These are phyloP conservation scores for Nettapus auritus DNA, from an alignment of 2,113 vertebrate species.

Conservation along the genomic window DNA sequence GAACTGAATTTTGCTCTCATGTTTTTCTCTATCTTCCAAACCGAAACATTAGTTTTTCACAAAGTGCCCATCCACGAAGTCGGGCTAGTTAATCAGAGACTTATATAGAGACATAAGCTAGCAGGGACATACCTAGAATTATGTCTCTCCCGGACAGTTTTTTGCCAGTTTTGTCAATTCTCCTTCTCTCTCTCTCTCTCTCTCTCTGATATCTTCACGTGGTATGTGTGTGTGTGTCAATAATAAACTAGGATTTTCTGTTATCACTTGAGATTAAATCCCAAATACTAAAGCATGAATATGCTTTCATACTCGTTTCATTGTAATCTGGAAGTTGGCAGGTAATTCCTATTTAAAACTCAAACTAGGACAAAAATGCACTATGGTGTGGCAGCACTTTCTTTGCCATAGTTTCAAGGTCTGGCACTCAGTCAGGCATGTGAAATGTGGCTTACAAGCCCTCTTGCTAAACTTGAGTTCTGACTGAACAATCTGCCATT, in stretches of 20 bases:
- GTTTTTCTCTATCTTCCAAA: neutral
- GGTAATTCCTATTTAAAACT: slow-evolving; percentile 1
- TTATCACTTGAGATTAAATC: neutral
- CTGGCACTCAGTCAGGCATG: neutral
- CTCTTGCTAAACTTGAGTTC: neutral
- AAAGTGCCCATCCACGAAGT: neutral
- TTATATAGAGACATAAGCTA: neutral
- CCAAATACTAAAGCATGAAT: neutral
- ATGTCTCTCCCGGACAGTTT: neutral
- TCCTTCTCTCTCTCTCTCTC: neutral
- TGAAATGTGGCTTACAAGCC: neutral
- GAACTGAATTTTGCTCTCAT: neutral
- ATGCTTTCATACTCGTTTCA: neutral
- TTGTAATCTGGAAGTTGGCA: neutral
- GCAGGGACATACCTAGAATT: neutral
- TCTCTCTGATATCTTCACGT: neutral
- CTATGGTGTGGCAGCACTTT: neutral
- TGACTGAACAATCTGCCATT: neutral
- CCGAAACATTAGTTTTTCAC: neutral
- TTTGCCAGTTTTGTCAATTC: neutral
- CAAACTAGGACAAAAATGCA: neutral
- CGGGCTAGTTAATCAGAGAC: neutral
- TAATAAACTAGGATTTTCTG: neutral
- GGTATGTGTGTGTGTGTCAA: neutral
- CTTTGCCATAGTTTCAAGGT: neutral